phyloP scores from a whole-genome alignment of 2,888 invertebrate species.

The Helobdella robusta region DNA sequence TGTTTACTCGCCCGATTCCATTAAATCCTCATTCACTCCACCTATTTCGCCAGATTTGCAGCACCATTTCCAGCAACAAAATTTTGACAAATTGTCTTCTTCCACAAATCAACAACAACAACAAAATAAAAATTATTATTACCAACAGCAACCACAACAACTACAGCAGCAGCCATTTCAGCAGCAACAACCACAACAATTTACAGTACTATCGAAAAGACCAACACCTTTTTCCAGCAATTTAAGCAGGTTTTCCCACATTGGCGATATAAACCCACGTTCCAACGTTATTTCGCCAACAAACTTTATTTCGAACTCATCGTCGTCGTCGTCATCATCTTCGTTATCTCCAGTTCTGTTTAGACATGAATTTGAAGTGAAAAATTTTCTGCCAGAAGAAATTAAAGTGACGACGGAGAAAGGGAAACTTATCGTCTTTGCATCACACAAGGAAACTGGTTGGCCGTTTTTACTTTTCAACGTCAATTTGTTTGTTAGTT shows the following conservation, averaged over 20 bases:
- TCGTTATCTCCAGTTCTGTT: neutral
- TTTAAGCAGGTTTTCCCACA: neutral
- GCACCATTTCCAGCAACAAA: neutral
- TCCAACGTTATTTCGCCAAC: slow-evolving; percentile 5
- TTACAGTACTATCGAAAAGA: neutral
- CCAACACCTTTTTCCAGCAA: neutral
- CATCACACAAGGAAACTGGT: slow-evolving; percentile 9
- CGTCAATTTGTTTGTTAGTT: too few relatives aligned
- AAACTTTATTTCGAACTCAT: neutral
- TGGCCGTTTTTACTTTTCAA: neutral
- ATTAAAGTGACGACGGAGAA: neutral
- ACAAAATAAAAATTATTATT: too few relatives aligned
- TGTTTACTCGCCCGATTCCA: too few relatives aligned
- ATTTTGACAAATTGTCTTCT: too few relatives aligned
- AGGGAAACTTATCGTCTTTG: slow-evolving; percentile 1
- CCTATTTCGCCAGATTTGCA: too few relatives aligned
- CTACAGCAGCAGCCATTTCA: neutral
- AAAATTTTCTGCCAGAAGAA: neutral
- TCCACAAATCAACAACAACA: slow-evolving; percentile 2
- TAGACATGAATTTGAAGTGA: slow-evolving; percentile 15
- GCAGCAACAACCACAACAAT: neutral
- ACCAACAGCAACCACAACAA: slow-evolving; percentile 17
- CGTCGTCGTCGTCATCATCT: neutral
- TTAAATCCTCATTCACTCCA: too few relatives aligned
- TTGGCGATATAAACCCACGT: neutral